Conservation (phyloP, 2,113 vertebrate species). For the Pterocles orientalis region DNA sequence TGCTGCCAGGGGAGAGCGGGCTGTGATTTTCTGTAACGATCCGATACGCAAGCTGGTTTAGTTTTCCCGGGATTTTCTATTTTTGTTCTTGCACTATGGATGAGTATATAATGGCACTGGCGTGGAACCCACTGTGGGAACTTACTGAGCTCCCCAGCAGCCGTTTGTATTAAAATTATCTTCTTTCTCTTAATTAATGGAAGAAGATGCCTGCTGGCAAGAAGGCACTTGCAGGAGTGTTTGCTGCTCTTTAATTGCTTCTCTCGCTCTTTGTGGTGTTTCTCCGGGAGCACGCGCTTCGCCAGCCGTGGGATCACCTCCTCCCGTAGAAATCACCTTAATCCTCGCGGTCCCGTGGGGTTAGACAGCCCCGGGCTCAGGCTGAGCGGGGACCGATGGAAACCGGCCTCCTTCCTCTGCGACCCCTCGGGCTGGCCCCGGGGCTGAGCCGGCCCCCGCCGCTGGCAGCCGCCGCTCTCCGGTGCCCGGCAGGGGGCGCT, state of each 20-base stretch:
- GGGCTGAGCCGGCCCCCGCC: too few relatives aligned
- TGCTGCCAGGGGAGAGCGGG: not conserved
- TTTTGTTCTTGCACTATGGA: rapidly evolving
- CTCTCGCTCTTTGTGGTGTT: not conserved
- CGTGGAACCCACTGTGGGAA: not conserved
- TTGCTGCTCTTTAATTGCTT: not conserved
- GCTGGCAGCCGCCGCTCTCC: too few relatives aligned
- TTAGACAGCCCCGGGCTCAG: not conserved
- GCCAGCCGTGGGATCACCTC: not conserved
- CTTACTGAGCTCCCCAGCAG: not conserved
- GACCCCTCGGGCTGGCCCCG: too few relatives aligned
- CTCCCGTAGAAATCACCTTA: not conserved
- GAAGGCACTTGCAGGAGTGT: not conserved
- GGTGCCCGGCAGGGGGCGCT: too few relatives aligned
- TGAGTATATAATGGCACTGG: not conserved
- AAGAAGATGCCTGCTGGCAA: not conserved
- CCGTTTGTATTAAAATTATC: not conserved
- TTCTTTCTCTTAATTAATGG: not conserved
- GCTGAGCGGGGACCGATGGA: rapidly evolving
- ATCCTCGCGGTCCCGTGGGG: not conserved
- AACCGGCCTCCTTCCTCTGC: not conserved
- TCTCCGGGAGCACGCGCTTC: not conserved
- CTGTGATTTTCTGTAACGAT: rapidly evolving
- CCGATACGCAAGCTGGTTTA: not conserved
- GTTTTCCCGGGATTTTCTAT: not conserved